Evolutionary conservation across 2,888 invertebrate genomes (phyloP), one percentile per base, ranked within the genome.

Genomic region (Eugnorisma glareosa): DNA sequence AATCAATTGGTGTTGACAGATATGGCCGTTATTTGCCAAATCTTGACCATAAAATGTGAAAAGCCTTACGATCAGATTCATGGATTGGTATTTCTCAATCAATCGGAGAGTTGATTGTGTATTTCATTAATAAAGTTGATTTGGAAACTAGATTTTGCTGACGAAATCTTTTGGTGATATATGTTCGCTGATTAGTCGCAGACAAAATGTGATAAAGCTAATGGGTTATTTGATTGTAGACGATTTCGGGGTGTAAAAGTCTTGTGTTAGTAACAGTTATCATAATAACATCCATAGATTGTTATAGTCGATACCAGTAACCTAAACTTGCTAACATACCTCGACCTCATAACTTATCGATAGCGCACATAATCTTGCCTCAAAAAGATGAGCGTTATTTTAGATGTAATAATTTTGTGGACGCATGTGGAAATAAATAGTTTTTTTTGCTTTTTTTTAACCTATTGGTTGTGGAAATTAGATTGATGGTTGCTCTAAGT

Each of bases 1-100:
- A 88, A 86, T 87, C 86, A 84, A 87, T 87, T 88, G 84, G 84
- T 87, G 88, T 87, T 87, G 89, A 88, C 86, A 87, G 78, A 77
- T 83, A 77, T 67, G 79, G 51, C 70, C 67, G 79, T 80, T 88
- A 81, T 86, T 86, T 67, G 86, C 79, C 71, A 83, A 82, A 80
- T 67, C 61, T 79, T 79, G 67, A 43, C 73, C 48, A 79, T 83
- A 75, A 85, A 83, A 87, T 79, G 67, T 77, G 75, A 79, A 83
- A 78, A 81, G 64, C 74, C 67, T 74, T 81, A 68, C 68, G 43
- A 71, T 63, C 66, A 75, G 40, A 71, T 78, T 80, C 75, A 76
- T 73, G 37, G 73, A 71, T 78, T 61, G 79, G 75, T 84, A 86
- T 88, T 88, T 87, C 88, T 87, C 82, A 88, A 88, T 88, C 89